Evolutionary conservation across 2,113 vertebrate genomes (phyloP), one percentile per base, ranked within the genome.

Genomic region (Actenoides lindsayi): DNA sequence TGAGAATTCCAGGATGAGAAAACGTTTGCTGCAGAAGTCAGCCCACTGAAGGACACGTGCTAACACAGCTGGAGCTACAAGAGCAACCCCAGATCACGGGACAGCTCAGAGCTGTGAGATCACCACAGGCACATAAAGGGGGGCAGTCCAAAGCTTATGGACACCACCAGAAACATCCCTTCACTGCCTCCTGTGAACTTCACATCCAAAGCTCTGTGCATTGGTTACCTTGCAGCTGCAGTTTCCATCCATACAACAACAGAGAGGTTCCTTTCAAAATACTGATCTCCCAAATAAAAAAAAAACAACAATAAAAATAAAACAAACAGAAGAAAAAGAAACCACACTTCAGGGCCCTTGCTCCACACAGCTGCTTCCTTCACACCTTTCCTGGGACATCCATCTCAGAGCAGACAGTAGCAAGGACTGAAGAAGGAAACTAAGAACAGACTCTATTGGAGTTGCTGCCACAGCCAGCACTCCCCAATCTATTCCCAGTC

Each of bases 401-500:
- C 79, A 76, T 76, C 86, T 96, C 5, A 2, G 59, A 96, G 70
- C 14, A 70, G 89, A 92, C 63, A 87, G 20, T 83, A 83, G 54
- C 35, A 50, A 91, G 82, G 79, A 94, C 35, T 95, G 95, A 95
- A 96, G 51, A 50, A 85, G 27, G 18, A 81, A 62, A 44, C 23
- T 71, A 93, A 95, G 77, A 93, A 95, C 65, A 94, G 91, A 94
- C 83, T 83, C 83, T 82, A 57, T 33, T 82, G 44, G 60, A 51
- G 68, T 37, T 50, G 33, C 13, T 94, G 74, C 63, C 74, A 93
- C 53, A 82, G 56, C 33, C 73, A 35, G 11, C 53, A 74, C 78
- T 75, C 39, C 54, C 90, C 71, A 48, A 1, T 25, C 37, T 63
- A 25, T 46, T 57, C 24, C 73, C 10, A 59, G 70, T 68, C 74